These are phyloP conservation scores for Cydia strobilella DNA, from an alignment of 1,140 invertebrate species.

Conservation along the genomic window DNA sequence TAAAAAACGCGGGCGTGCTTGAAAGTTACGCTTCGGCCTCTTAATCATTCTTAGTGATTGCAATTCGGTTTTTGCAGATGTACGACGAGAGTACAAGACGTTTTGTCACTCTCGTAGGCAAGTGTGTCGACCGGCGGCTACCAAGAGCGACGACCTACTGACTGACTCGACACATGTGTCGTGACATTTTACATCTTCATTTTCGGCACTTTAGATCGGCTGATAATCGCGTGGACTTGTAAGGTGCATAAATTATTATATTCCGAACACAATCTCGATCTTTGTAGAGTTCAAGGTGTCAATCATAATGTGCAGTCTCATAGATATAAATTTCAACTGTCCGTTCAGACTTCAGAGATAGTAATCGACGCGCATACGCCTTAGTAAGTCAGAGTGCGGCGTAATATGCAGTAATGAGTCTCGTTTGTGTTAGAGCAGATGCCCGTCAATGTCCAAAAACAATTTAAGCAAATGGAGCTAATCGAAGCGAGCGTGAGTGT, in stretches of 20 bases:
- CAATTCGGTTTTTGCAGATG: conserved; percentile 41
- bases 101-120: conserved; percentile 55
- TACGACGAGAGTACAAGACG: conserved; percentile 32
- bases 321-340: conserved; percentile 29
- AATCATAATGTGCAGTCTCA: conserved; percentile 22
- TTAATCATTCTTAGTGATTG: conserved; percentile 25
- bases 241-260: conserved; percentile 24
- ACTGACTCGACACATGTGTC: conserved; percentile 44
- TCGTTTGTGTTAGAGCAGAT: conserved; percentile 38
- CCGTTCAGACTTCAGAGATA: conserved; percentile 14
- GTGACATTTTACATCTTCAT: conserved; percentile 49
- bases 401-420: conserved; percentile 22
- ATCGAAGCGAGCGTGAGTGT: conserved; percentile 31
- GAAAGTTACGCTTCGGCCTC: conserved; percentile 30
- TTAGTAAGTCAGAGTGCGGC: conserved; percentile 17
- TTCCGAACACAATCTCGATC: background rate
- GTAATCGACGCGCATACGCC: conserved; percentile 21
- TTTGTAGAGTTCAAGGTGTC: conserved; percentile 26
- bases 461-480: conserved; percentile 43
- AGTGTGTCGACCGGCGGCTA: conserved; percentile 50
- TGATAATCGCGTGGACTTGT: background rate
- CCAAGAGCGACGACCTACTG: conserved; percentile 57
- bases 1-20: conserved; percentile 29
- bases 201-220: conserved; percentile 14
- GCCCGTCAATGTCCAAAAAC: conserved; percentile 47